A percentile compares a stretch with the other conserved stretches of the same genome.
Evolutionary conservation across 2,113 vertebrate genomes (phyloP).

Genomic region (Corythaixoides concolor): DNA sequence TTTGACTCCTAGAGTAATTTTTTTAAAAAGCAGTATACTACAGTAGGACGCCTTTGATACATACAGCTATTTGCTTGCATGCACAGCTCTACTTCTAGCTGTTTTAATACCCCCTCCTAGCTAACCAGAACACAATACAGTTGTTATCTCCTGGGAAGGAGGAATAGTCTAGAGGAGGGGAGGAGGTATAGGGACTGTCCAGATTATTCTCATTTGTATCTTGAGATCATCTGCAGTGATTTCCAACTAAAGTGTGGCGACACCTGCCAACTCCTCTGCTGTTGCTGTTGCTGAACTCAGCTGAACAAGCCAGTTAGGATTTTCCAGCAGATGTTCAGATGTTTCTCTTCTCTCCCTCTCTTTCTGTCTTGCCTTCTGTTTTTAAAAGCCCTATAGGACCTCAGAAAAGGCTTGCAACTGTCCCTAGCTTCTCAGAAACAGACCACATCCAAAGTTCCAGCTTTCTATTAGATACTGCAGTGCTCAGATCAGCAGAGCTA

Average conservation of each 20-base stretch:
- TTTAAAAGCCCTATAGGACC: constrained; percentile 33
- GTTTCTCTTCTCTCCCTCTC: constrained; percentile 24
- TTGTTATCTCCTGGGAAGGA: not conserved
- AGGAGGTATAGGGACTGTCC: not conserved
- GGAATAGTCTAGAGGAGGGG: not conserved
- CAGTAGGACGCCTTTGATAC: not conserved
- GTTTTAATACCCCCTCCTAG: not conserved
- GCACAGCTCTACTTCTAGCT: not conserved
- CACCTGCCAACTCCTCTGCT: constrained; percentile 70
- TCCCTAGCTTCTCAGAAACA: not conserved
- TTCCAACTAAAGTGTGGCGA: constrained; percentile 51
- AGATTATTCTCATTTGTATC: constrained; percentile 67
- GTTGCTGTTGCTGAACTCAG: constrained; percentile 72
- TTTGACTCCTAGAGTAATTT: not conserved
- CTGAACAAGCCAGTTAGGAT: constrained; percentile 58
- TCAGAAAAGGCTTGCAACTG: not conserved
- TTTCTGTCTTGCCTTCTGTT: constrained; percentile 26
- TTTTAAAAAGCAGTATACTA: not conserved
- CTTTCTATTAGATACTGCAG: not conserved
- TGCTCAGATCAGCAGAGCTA: not conserved
- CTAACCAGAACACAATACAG: not conserved
- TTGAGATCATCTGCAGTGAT: constrained; percentile 51
- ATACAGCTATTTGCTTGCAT: not conserved
- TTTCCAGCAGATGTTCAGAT: constrained; percentile 73
- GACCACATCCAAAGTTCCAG: not conserved